These are phyloP conservation scores for Astropecten irregularis DNA, from an alignment of 53 echinoderm and acorn worm species.

Conservation along the genomic window DNA sequence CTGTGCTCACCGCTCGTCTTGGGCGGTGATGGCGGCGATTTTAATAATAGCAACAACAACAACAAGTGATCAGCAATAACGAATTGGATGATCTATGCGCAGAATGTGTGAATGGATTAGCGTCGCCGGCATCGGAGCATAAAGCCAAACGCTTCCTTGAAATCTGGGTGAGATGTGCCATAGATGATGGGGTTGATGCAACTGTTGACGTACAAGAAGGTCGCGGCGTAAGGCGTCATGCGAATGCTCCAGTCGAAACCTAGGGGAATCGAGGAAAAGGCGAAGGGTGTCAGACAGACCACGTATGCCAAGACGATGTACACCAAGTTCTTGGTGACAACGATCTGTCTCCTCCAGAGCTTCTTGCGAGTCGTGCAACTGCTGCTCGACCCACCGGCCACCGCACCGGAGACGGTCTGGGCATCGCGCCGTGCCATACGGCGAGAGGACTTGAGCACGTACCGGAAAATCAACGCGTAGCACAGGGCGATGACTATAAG, in stretches of 20 bases:
- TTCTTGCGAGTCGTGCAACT: too few relatives aligned
- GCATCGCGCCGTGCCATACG: neutral
- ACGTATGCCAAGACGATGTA: conserved; percentile 65
- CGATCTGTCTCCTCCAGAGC: conserved; percentile 37
- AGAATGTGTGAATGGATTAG: too few relatives aligned
- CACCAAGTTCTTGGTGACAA: conserved; percentile 65
- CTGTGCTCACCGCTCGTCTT: too few relatives aligned
- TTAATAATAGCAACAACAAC: too few relatives aligned
- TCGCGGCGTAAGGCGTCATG: conserved; percentile 55
- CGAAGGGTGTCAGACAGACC: conserved; percentile 62
- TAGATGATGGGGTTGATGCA: too few relatives aligned
- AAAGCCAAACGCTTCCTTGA: neutral
- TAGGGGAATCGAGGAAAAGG: conserved; percentile 17
- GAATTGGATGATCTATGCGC: too few relatives aligned
- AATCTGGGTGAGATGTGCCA: conserved; percentile 64
- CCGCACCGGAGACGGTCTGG: neutral
- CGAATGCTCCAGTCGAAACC: conserved; percentile 18
- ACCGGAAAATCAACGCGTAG: conserved; percentile 43
- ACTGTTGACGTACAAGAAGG: conserved; percentile 56
- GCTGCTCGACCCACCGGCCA: neutral
- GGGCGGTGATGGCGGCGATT: too few relatives aligned
- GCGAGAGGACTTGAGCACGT: neutral
- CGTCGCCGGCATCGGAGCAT: conserved; percentile 42
- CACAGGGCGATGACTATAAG: conserved; percentile 22
- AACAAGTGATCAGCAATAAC: too few relatives aligned